Evolutionary conservation across 2,888 invertebrate species (phyloP), one percentile per base, ranked within the genome.

Genomic region (Pterostichus madidus): DNA sequence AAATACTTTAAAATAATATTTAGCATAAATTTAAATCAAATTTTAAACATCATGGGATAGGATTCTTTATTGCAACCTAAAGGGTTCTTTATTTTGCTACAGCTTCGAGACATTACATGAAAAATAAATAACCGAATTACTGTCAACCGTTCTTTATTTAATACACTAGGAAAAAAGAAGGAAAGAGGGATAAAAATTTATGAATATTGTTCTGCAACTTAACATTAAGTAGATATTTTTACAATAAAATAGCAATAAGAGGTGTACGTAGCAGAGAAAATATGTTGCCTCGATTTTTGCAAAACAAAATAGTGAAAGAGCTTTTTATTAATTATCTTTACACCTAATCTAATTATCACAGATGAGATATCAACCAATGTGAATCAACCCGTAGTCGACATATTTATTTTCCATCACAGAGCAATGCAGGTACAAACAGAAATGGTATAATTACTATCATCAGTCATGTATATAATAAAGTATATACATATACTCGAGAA

Each of bases 11-110:
- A 52, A 75, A 75, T 52, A 75, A 75, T 77, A 77, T 77, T 39
- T 56, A 77, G 39, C 77, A 56, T 39, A 39, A 56, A 77, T 77
- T 77, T 56, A 56, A 77, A 77, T 77, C 32, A 77, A 77, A 77
- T 77, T 77, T 77, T 56, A 56, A 77, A 39, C 39, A 64, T 79
- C 32, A 64, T 46, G 75, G 61, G 56, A 75, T 24, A 61, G 81
- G 61, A 75, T 71, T 75, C 75, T 81, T 81, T 75, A 75, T 81
- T 81, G 75, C 73, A 81, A 75, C 75, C 81, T 81, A 75, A 75
- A 75, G 81, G 81, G 81, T 59, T 73, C 81, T 81, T 81, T 81
- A 81, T 81, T 81, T 81, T 52, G 75, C 81, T 81, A 81, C 81
- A 81, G 53, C 64, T 75, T 44, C 35, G 52, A 52, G 75, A 75